These are phyloP conservation scores for Trypoxylus dichotomus DNA, from an alignment of 1,140 invertebrate genomes.

Conservation along the genomic window DNA sequence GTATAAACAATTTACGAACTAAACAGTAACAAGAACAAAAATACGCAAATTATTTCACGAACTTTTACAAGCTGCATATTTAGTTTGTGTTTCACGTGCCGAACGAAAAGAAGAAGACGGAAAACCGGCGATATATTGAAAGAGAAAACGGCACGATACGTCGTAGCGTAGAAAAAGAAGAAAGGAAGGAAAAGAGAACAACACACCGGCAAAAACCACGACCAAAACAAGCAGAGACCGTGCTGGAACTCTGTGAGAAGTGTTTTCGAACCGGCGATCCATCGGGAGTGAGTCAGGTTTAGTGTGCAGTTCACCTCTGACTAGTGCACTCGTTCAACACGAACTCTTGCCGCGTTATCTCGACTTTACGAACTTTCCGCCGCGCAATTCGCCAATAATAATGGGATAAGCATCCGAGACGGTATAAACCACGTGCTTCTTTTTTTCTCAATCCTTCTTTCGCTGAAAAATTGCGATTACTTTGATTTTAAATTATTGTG, in stretches of 20 bases:
- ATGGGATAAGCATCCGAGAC: conserved; percentile 40
- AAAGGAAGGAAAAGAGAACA: background rate
- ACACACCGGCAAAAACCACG: conserved; percentile 18
- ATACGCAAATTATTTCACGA: background rate
- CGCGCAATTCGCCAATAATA: background rate
- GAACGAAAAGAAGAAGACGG: background rate
- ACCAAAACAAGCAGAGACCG: background rate
- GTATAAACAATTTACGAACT: background rate
- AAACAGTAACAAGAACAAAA: background rate
- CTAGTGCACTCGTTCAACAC: background rate
- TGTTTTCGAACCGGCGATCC: background rate
- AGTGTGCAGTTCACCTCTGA: background rate
- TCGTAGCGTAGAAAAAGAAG: conserved; percentile 17
- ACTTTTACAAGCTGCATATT: background rate
- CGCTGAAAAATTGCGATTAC: background rate
- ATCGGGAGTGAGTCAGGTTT: background rate
- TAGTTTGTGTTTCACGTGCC: background rate
- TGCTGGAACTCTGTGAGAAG: background rate
- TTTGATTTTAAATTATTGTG: too few relatives aligned
- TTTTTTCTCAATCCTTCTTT: conserved; percentile 36
- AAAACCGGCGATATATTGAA: background rate
- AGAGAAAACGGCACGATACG: background rate
- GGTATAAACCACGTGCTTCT: conserved; percentile 31
- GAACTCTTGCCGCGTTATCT: background rate
- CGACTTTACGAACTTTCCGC: background rate